Percentiles rank a stretch among this genome's conserved stretches.
Evolutionary conservation across 2,113 vertebrate genomes (phyloP).

Genomic region (Scophthalmus maximus): DNA sequence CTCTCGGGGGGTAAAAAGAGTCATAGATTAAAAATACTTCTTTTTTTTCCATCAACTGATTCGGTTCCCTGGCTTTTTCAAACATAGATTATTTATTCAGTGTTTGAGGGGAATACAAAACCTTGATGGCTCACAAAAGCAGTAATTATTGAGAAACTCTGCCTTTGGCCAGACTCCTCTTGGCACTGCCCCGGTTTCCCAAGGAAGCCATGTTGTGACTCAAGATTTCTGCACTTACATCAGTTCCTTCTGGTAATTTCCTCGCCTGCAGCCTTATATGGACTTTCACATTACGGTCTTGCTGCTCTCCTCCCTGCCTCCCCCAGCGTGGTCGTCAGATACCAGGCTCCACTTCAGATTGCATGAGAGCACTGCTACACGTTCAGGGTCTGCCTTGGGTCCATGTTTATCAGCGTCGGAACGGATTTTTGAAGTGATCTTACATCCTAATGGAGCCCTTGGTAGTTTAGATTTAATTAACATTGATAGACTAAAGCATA

Average conservation of each 20-base stretch:
- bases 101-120: constrained; percentile 21
- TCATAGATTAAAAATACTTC: not conserved
- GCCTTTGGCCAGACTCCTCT: constrained; percentile 60
- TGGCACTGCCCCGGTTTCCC: constrained; percentile 80
- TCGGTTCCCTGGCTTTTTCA: not conserved
- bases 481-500: not conserved
- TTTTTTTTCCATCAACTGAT: not conserved
- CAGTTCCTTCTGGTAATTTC: constrained; percentile 91
- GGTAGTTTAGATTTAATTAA: constrained; percentile 4
- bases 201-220: constrained; percentile 89
- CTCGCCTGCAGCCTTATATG: constrained; percentile 95
- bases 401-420: constrained; percentile 2
- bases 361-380: constrained; percentile 30
- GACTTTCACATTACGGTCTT: constrained; percentile 82
- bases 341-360: constrained; percentile 64
- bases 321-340: constrained; percentile 59
- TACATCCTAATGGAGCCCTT: not conserved
- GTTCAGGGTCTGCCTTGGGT: not conserved
- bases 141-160: constrained; percentile 43
- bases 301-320: constrained; percentile 64
- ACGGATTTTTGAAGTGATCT: constrained; percentile 5
- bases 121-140: constrained; percentile 21
- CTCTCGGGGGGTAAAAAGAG: not conserved
- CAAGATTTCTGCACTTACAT: constrained; percentile 89
- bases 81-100: not conserved